phyloP scores from a whole-genome alignment of 2,113 vertebrate species.

The Gymnarchus niloticus region DNA sequence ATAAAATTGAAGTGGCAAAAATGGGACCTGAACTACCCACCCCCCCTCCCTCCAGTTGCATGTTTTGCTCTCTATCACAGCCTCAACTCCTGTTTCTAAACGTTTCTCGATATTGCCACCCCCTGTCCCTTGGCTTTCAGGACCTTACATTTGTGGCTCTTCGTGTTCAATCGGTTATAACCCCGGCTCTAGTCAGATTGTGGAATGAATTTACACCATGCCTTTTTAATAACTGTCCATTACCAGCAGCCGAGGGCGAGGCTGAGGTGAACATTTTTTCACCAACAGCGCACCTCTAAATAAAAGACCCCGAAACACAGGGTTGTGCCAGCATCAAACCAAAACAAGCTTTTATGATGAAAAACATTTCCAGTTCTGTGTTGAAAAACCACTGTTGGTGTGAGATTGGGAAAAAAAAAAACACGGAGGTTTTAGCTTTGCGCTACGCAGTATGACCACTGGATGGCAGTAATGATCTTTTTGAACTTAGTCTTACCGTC shows the following conservation, averaged over 20 bases:
- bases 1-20: no score
- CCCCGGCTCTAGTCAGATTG: background rate
- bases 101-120: no score
- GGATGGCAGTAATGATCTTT: background rate
- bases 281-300: background rate
- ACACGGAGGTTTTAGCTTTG: background rate
- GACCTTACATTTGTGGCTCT: no score
- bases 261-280: background rate
- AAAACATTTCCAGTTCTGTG: background rate
- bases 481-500: background rate
- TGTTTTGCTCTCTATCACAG: no score
- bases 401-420: no score
- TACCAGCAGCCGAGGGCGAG: background rate
- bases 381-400: background rate
- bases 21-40: no score
- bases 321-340: background rate
- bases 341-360: background rate
- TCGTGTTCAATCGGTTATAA: no score
- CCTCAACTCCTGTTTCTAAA: no score
- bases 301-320: background rate
- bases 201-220: background rate
- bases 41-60: no score
- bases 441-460: background rate
- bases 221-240: background rate
- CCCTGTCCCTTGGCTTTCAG: no score